Percentiles rank a stretch among this genome's conserved stretches.
These are phyloP conservation scores for Zenarchopterus dispar DNA, from an alignment of 2,797 vertebrate species.

Conservation along the genomic window DNA sequence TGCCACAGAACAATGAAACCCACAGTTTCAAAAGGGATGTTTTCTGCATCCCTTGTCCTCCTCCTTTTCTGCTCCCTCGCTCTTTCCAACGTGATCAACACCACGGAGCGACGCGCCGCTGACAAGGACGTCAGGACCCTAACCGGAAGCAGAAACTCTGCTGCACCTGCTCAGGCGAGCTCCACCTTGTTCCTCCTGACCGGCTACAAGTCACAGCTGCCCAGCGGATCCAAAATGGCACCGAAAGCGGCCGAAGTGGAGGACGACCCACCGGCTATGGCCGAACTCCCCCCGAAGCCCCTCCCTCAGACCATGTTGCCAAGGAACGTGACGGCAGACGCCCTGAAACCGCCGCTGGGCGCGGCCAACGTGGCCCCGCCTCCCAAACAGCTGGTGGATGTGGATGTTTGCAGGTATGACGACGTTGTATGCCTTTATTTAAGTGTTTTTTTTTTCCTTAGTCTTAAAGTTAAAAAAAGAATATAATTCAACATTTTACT, in stretches of 20 bases:
- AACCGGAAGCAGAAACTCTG: constrained; percentile 23
- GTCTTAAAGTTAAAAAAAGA: too few relatives aligned
- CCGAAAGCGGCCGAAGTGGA: constrained; percentile 71
- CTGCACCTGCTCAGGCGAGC: constrained; percentile 35
- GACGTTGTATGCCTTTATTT: neutral
- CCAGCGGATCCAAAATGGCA: constrained; percentile 59
- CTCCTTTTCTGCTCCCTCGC: constrained; percentile 68
- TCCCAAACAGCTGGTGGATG: constrained; percentile 79
- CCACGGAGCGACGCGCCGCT: constrained; percentile 41
- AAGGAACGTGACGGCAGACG: constrained; percentile 79
- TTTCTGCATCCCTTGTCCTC: constrained; percentile 50
- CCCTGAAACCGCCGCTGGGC: constrained; percentile 79
- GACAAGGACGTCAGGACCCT: constrained; percentile 47
- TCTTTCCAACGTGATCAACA: constrained; percentile 67
- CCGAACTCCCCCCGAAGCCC: constrained; percentile 78
- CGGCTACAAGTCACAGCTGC: constrained; percentile 56
- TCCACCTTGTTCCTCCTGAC: constrained; percentile 68
- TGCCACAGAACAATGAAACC: constrained; percentile 57
- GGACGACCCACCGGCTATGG: constrained; percentile 29
- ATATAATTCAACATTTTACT: too few relatives aligned
- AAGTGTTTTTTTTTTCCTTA: too few relatives aligned
- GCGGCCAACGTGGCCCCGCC: constrained; percentile 79
- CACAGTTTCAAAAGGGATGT: constrained; percentile 42
- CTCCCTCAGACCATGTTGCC: constrained; percentile 86
- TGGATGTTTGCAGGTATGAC: constrained; percentile 85